These are phyloP conservation scores for Smithornis capensis DNA, from an alignment of 2,113 vertebrate genomes.

Conservation along the genomic window DNA sequence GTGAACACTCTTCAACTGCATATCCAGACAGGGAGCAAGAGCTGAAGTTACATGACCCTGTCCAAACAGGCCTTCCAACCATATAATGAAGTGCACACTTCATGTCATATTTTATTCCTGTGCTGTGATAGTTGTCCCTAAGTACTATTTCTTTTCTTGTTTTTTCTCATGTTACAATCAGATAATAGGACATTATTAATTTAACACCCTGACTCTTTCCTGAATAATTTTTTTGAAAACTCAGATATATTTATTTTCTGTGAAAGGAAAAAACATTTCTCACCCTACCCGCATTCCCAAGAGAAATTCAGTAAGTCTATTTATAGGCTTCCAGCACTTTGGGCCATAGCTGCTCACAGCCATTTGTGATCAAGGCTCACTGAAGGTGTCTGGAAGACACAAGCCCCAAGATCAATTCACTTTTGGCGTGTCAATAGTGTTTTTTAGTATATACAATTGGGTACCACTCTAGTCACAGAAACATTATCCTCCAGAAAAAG, in stretches of 20 bases:
- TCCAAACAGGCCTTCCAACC: background rate
- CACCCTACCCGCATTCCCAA: background rate
- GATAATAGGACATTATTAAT: background rate
- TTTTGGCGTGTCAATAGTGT: background rate
- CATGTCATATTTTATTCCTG: background rate
- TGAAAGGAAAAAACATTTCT: background rate
- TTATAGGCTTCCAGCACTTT: background rate
- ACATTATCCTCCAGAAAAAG: background rate
- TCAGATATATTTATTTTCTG: background rate
- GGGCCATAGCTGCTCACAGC: background rate
- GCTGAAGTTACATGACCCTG: background rate
- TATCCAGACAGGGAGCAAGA: background rate
- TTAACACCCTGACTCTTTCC: background rate
- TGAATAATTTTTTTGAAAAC: background rate
- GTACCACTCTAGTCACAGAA: background rate
- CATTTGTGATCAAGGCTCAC: accelerated
- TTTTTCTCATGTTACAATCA: background rate
- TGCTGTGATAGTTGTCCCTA: background rate
- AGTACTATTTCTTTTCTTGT: background rate
- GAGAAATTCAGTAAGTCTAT: background rate
- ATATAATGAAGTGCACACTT: background rate
- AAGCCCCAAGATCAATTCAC: background rate
- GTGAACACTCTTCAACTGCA: background rate
- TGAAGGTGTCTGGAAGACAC: background rate
- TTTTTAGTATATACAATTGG: background rate